Percentiles rank a stretch among this genome's conserved stretches.
Evolutionary conservation across 2,797 vertebrate genomes (phyloP).

Genomic region (Falco cherrug): DNA sequence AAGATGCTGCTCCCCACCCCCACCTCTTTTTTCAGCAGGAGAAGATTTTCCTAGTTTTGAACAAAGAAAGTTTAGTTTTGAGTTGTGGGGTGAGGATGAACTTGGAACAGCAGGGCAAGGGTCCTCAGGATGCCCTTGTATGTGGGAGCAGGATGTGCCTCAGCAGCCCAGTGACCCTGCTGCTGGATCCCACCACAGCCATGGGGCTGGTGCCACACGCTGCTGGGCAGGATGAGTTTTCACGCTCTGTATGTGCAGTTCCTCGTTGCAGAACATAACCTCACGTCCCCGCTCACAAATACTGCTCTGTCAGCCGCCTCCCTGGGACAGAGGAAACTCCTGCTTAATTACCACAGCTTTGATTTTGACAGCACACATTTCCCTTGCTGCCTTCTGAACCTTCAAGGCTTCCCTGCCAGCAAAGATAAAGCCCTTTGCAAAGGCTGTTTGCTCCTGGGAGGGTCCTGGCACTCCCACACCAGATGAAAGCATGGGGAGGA

Average conservation of each 20-base stretch:
- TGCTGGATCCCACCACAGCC: background rate
- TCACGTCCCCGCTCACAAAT: background rate
- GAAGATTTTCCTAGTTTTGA: background rate
- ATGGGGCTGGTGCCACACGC: accelerated
- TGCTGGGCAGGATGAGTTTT: background rate
- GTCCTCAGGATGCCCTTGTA: background rate
- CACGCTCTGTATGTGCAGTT: accelerated
- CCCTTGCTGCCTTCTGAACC: background rate
- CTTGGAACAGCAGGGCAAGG: background rate
- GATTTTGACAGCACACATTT: slow-evolving; percentile 9
- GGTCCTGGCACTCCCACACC: accelerated
- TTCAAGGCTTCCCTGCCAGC: slow-evolving; percentile 1
- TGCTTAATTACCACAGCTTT: background rate
- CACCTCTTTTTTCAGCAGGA: background rate
- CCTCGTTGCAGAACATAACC: background rate
- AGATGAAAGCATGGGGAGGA: background rate
- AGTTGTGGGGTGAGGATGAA: background rate
- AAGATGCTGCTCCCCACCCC: background rate
- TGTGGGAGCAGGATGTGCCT: accelerated
- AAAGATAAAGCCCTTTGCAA: slow-evolving; percentile 15
- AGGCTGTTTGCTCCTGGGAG: background rate
- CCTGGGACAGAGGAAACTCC: background rate
- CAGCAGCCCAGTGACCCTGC: background rate
- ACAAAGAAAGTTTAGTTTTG: background rate
- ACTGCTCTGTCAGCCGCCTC: background rate